These are phyloP conservation scores for Coregonus suidteri DNA, from an alignment of 2,797 vertebrate species.

Conservation along the genomic window DNA sequence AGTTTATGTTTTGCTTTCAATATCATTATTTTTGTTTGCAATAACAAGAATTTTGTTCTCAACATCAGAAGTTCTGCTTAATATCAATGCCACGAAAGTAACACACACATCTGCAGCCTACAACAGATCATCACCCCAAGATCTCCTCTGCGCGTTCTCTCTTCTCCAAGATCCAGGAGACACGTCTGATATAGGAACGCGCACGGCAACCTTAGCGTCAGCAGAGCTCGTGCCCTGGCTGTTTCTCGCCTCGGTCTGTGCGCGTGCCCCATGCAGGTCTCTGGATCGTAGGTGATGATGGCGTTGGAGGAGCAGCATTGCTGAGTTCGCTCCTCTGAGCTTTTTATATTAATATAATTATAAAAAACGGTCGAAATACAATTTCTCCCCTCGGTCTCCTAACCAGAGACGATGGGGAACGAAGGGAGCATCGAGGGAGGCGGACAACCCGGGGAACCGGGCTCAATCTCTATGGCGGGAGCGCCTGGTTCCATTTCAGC, in stretches of 20 bases:
- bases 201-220: constrained; percentile 24
- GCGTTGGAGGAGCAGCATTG: constrained; percentile 62
- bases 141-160: not conserved
- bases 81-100: no score
- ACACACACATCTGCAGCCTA: not conserved
- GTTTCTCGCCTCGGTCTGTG: constrained; percentile 28
- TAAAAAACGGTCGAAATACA: constrained; percentile 12
- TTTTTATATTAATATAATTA: constrained; percentile 22
- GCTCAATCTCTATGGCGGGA: constrained; percentile 69
- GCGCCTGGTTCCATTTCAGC: constrained; percentile 62
- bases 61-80: no score
- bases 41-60: no score
- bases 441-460: constrained; percentile 73
- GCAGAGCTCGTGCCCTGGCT: constrained; percentile 8
- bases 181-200: constrained; percentile 5
- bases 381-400: constrained; percentile 23
- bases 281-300: constrained; percentile 53
- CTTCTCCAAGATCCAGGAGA: not conserved
- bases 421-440: constrained; percentile 81
- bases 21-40: no score
- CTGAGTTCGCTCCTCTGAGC: constrained; percentile 43
- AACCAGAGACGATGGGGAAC: constrained; percentile 74
- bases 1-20: no score
- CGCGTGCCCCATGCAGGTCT: constrained; percentile 40
- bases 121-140: not conserved